Percentiles rank a stretch among this genome's conserved stretches.
These are phyloP conservation scores for Ricordea florida DNA, from an alignment of 92 coral and sea anemone species.

Conservation along the genomic window DNA sequence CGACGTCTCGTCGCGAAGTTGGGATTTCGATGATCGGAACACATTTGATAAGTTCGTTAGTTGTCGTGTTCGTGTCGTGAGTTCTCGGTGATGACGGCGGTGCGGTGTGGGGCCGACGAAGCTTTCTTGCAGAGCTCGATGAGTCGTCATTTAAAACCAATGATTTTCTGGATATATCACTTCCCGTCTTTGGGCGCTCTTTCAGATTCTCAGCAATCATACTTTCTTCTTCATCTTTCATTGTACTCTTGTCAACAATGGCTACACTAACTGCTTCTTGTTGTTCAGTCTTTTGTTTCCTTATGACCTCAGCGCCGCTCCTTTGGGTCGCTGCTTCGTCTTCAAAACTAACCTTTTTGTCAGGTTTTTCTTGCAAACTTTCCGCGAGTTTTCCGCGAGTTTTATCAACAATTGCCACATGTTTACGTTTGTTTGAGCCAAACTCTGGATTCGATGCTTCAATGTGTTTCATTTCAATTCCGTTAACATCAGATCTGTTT, in stretches of 20 bases:
- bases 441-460: too few species aligned
- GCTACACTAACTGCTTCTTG: neutral
- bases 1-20: constrained; percentile 42
- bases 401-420: neutral
- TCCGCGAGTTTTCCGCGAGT: neutral
- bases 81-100: constrained; percentile 63
- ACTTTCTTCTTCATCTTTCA: neutral
- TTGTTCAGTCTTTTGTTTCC: neutral
- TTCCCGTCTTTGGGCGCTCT: constrained; percentile 16
- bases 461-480: too few species aligned
- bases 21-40: constrained; percentile 50
- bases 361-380: neutral
- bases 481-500: too few species aligned
- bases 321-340: constrained; percentile 4
- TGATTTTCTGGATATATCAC: neutral
- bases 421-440: too few species aligned
- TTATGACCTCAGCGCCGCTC: neutral
- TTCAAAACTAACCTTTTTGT: constrained; percentile 75
- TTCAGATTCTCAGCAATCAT: neutral
- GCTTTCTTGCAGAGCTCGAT: neutral
- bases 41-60: constrained; percentile 4
- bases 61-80: constrained; percentile 1
- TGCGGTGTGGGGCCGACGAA: constrained; percentile 66
- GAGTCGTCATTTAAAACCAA: constrained; percentile 8
- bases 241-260: neutral